A percentile compares a stretch with the other conserved stretches of the same genome.
Evolutionary conservation across 64 coral and sea anemone species (phyloP).

Genomic region (Hydrozoanthus tunicans): DNA sequence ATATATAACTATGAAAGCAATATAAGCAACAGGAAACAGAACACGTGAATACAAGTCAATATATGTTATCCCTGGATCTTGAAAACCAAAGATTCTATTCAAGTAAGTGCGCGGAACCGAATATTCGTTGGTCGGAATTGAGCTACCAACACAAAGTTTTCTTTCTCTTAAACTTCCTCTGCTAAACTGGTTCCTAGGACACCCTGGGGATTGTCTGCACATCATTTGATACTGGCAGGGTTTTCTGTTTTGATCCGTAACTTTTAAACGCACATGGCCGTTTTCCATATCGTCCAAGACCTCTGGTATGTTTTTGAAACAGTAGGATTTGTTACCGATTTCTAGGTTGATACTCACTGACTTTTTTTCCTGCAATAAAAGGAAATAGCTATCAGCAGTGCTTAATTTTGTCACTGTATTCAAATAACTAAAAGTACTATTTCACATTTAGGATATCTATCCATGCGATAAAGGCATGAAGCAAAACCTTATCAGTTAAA

Average conservation of each 20-base stretch:
- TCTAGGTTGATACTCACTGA: neutral
- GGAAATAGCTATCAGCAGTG: neutral
- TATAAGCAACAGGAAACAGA: slow-evolving; percentile 12
- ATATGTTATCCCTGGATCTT: slow-evolving; percentile 41
- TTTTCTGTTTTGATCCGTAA: neutral
- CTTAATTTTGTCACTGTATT: too few relatives aligned
- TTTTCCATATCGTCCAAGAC: neutral
- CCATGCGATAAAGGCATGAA: neutral
- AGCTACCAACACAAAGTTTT: neutral
- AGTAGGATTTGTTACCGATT: slow-evolving; percentile 18
- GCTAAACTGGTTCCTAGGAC: neutral
- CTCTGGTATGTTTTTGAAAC: slow-evolving; percentile 21
- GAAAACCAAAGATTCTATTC: slow-evolving; percentile 2
- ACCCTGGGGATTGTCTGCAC: neutral
- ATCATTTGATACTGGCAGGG: slow-evolving; percentile 9
- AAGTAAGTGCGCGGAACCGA: neutral
- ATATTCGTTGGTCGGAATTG: neutral
- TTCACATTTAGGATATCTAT: neutral
- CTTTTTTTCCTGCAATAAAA: slow-evolving; percentile 11
- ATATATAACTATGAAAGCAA: slow-evolving; percentile 28
- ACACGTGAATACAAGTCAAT: slow-evolving; percentile 38
- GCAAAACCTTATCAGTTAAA: too few relatives aligned
- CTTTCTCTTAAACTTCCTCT: neutral
- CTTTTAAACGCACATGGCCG: neutral
- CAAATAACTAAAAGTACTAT: neutral